phyloP scores from a whole-genome alignment of 2,888 invertebrate genomes.

The Euproctis similis region DNA sequence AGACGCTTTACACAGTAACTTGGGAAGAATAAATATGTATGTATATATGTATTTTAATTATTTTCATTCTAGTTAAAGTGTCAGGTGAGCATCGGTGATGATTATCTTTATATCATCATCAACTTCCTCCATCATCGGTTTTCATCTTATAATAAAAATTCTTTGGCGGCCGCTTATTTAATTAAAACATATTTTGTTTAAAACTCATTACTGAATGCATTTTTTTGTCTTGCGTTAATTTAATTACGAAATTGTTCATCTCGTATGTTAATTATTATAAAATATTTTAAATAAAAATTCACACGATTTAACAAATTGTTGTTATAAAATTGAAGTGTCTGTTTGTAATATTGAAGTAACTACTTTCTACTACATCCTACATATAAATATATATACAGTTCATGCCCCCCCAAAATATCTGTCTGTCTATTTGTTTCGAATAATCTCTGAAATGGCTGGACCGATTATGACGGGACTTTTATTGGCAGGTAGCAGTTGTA shows the following conservation, averaged over 20 bases:
- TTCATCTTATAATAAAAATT: conserved; percentile 8
- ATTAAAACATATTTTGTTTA: conserved; percentile 9
- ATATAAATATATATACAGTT: too few species aligned
- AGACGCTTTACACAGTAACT: conserved; percentile 8
- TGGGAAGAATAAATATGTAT: conserved; percentile 1
- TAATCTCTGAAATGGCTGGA: too few species aligned
- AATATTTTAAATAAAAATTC: conserved; percentile 10
- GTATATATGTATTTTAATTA: conserved; percentile 8
- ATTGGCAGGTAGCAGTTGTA: too few species aligned
- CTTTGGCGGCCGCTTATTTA: conserved; percentile 6
- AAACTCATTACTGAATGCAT: neutral
- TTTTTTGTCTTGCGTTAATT: conserved; percentile 4
- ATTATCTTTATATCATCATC: conserved; percentile 22
- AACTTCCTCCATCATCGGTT: conserved; percentile 12
- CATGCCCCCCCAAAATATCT: too few species aligned
- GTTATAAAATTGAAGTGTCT: neutral
- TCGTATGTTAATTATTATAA: conserved; percentile 4
- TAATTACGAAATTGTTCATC: conserved; percentile 3
- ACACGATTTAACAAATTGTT: conserved; percentile 13
- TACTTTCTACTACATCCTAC: too few species aligned
- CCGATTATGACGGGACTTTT: too few species aligned
- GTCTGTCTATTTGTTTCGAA: too few species aligned
- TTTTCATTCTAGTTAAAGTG: conserved; percentile 14
- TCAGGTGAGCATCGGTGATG: conserved; percentile 11
- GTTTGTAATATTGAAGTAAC: too few species aligned